Conservation (phyloP, 2,888 invertebrate species). For the Rhagonycha fulva region DNA sequence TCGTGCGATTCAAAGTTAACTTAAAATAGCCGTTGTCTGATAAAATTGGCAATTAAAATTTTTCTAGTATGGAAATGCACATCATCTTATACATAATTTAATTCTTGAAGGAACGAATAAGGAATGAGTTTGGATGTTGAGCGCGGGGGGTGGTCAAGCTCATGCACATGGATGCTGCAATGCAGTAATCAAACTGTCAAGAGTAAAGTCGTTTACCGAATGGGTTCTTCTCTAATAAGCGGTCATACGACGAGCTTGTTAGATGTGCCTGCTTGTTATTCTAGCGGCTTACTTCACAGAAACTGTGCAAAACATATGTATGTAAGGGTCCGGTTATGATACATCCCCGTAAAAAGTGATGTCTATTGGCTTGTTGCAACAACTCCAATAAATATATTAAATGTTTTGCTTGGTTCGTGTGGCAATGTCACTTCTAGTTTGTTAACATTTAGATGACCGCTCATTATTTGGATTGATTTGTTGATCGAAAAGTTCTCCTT, state of each 20-base stretch:
- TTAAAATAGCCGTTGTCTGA: conserved; percentile 19
- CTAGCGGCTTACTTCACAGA: conserved; percentile 37
- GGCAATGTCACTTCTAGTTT: conserved; percentile 25
- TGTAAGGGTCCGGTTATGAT: conserved; percentile 40
- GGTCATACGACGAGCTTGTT: conserved; percentile 36
- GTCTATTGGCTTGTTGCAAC: conserved; percentile 40
- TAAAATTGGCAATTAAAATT: conserved; percentile 29
- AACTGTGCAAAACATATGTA: conserved; percentile 41
- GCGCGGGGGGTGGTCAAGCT: conserved; percentile 23
- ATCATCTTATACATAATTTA: conserved; percentile 22
- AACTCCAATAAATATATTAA: conserved; percentile 45
- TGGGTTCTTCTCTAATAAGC: conserved; percentile 43
- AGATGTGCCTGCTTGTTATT: conserved; percentile 42
- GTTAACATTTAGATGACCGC: conserved; percentile 30
- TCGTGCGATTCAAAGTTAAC: conserved; percentile 12
- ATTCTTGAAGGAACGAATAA: conserved; percentile 10
- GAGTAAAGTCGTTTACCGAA: conserved; percentile 39
- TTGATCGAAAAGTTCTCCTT: conserved; percentile 27
- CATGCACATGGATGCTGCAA: conserved; percentile 44
- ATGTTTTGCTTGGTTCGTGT: conserved; percentile 40
- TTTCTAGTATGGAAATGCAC: conserved; percentile 17
- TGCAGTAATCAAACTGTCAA: conserved; percentile 45
- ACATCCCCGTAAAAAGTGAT: conserved; percentile 40
- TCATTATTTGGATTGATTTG: conserved; percentile 37
- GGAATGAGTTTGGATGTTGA: conserved; percentile 1